Conservation (phyloP, 2,888 invertebrate genomes). For the Ptilodon capucinus region DNA sequence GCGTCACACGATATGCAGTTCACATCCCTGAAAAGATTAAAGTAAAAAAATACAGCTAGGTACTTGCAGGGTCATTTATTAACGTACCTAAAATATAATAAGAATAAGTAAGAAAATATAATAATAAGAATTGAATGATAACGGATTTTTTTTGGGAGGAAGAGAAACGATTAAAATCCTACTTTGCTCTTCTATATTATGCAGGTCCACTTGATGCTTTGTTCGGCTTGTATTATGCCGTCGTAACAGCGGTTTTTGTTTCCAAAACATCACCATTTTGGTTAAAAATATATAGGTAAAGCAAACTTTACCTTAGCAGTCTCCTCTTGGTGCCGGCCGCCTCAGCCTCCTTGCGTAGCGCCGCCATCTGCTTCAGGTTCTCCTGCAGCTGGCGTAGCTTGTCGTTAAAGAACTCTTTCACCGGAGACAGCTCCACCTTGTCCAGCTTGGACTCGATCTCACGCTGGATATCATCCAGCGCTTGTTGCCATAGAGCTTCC, state of each 20-base stretch:
- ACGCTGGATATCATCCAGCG: constrained; percentile 85
- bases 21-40: constrained; percentile 84
- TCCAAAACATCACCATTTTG: too few species aligned
- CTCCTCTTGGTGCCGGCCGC: constrained; percentile 88
- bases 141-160: too few species aligned
- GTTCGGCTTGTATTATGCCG: too few species aligned
- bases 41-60: too few species aligned
- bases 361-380: constrained; percentile 82
- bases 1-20: constrained; percentile 91
- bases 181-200: too few species aligned
- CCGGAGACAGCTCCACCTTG: constrained; percentile 84
- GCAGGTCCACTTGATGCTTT: too few species aligned
- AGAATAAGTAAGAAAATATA: too few species aligned
- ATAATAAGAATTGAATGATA: too few species aligned
- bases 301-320: constrained; percentile 78
- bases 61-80: too few species aligned
- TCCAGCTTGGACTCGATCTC: constrained; percentile 86
- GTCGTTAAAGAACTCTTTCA: constrained; percentile 85
- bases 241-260: too few species aligned
- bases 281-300: constrained; percentile 2
- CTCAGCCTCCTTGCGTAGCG: constrained; percentile 84
- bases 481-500: constrained; percentile 85
- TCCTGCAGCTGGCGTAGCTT: constrained; percentile 84
- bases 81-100: too few species aligned
- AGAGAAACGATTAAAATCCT: too few species aligned